phyloP scores from a whole-genome alignment of 2,888 invertebrate species.

The Chironomus tentans region DNA sequence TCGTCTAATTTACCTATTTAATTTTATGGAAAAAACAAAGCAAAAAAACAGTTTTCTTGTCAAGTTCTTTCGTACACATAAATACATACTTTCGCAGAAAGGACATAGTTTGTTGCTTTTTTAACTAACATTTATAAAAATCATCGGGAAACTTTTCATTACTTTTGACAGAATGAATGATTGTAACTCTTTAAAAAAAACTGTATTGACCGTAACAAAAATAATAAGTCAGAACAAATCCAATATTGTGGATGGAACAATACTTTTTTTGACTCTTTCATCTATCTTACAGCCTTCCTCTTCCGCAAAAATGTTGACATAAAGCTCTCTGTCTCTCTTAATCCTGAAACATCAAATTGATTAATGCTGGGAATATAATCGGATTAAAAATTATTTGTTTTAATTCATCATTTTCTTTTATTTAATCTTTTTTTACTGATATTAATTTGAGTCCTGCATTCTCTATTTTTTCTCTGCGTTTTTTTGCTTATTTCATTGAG shows the following conservation, averaged over 20 bases:
- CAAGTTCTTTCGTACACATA: too few species aligned
- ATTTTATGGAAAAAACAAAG: neutral
- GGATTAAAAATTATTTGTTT: too few species aligned
- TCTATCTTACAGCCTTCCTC: too few species aligned
- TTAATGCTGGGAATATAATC: too few species aligned
- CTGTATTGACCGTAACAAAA: neutral
- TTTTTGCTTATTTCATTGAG: too few species aligned
- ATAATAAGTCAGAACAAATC: conserved; percentile 16
- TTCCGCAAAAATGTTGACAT: too few species aligned
- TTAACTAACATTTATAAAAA: neutral
- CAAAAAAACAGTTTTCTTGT: neutral
- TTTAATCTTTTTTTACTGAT: too few species aligned
- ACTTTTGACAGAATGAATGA: neutral
- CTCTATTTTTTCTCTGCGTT: too few species aligned
- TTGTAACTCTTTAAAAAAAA: neutral
- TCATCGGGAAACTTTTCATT: neutral
- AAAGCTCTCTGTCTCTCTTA: too few species aligned
- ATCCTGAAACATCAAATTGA: too few species aligned
- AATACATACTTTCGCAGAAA: neutral
- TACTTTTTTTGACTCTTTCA: neutral
- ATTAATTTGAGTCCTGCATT: too few species aligned
- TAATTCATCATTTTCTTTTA: too few species aligned
- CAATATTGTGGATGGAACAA: conserved; percentile 11
- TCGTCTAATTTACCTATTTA: neutral
- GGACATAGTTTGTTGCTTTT: neutral